These are phyloP conservation scores for Bimastos eiseni DNA, from an alignment of 2,888 invertebrate genomes.

Conservation along the genomic window DNA sequence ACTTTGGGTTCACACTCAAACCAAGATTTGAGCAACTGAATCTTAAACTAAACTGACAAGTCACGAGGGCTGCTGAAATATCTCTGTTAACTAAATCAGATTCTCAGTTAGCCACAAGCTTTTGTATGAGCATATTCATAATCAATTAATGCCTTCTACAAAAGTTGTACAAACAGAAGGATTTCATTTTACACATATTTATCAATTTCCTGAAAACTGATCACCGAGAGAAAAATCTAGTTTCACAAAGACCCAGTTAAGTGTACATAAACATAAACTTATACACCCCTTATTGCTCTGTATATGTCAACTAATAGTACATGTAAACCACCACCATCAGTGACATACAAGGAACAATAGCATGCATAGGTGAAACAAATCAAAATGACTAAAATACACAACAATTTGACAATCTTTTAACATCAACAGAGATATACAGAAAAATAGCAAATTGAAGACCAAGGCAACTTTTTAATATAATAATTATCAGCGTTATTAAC, in stretches of 20 bases:
- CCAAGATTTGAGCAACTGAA: not conserved
- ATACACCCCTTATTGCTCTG: not conserved
- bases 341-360: not conserved
- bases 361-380: not conserved
- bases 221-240: not conserved
- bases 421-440: not conserved
- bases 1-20: not conserved
- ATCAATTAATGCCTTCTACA: constrained; percentile 13
- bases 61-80: not conserved
- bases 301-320: not conserved
- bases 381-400: not conserved
- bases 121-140: not conserved
- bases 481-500: not conserved
- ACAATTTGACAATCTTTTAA: not conserved
- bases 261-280: not conserved
- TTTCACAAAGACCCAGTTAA: not conserved
- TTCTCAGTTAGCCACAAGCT: not conserved
- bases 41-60: not conserved
- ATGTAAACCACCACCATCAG: not conserved
- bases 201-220: not conserved
- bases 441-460: not conserved
- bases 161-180: not conserved
- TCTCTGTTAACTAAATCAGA: not conserved
- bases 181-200: not conserved
- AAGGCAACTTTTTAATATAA: not conserved